phyloP scores from a whole-genome alignment of 2,888 invertebrate species.

The Drosophila anceps region DNA sequence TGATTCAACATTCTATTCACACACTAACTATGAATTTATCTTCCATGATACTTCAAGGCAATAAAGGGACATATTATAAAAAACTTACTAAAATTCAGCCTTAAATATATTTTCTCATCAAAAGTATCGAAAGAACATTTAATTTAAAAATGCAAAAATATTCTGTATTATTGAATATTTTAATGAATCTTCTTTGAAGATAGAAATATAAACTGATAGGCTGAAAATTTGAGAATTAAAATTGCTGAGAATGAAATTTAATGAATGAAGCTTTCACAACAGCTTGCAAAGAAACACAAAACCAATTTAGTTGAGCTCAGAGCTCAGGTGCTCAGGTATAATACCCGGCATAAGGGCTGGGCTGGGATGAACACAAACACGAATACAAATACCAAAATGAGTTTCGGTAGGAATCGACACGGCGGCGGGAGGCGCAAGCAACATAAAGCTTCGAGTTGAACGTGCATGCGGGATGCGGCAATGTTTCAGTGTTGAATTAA shows the following conservation, averaged over 20 bases:
- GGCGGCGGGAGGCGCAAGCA: neutral
- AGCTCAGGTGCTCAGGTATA: constrained; percentile 30
- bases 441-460: constrained; percentile 4
- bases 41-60: neutral
- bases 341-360: too few relatives aligned
- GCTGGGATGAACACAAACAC: constrained; percentile 2
- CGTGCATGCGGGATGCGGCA: neutral
- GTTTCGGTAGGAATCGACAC: neutral
- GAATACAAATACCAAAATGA: constrained; percentile 1
- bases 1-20: too few relatives aligned
- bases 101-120: neutral
- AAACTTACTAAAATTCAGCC: neutral
- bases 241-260: constrained; percentile 6
- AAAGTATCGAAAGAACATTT: neutral
- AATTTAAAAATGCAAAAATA: neutral
- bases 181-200: neutral
- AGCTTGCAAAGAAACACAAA: constrained; percentile 12
- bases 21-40: too few relatives aligned
- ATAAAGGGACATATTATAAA: neutral
- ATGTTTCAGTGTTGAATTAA: constrained; percentile 30
- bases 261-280: constrained; percentile 3
- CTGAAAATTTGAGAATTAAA: neutral
- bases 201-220: neutral
- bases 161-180: neutral
- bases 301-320: constrained; percentile 21